A percentile compares a stretch with the other conserved stretches of the same genome.
Conservation (phyloP, 2,888 invertebrate species). For the Hipparchia semele region DNA sequence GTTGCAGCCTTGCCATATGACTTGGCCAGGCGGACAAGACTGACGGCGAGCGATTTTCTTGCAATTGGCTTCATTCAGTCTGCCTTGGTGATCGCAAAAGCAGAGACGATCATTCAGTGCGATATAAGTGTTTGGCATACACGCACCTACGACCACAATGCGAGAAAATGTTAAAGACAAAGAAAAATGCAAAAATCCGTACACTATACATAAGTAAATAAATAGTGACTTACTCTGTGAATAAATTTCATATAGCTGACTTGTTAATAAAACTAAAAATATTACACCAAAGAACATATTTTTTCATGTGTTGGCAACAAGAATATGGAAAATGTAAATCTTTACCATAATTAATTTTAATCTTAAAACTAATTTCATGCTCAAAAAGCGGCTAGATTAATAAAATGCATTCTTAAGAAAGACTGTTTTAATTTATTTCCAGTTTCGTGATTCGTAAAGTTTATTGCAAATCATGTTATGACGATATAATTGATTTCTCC, state of each 20-base stretch:
- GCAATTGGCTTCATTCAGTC: conserved; percentile 61
- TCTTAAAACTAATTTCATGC: conserved; percentile 51
- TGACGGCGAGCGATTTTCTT: conserved; percentile 50
- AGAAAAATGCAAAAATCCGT: conserved; percentile 15
- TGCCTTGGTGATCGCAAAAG: conserved; percentile 60
- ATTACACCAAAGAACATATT: conserved; percentile 59
- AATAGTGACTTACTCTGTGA: conserved; percentile 57
- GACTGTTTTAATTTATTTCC: conserved; percentile 46
- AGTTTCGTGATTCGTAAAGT: conserved; percentile 1
- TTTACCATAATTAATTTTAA: conserved; percentile 1
- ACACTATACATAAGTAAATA: background rate
- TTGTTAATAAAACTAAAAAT: conserved; percentile 56
- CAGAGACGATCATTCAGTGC: conserved; percentile 61
- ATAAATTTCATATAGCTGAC: conserved; percentile 46
- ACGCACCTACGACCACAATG: conserved; percentile 51
- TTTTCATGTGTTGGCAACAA: conserved; percentile 43
- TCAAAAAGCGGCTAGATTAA: conserved; percentile 44
- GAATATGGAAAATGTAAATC: conserved; percentile 34
- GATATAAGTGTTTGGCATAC: conserved; percentile 67
- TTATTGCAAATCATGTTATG: background rate
- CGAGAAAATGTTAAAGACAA: conserved; percentile 19
- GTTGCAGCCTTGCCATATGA: conserved; percentile 65
- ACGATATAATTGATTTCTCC: background rate
- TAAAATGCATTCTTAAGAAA: conserved; percentile 48
- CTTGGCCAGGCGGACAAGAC: conserved; percentile 60